Evolutionary conservation across 2,797 vertebrate genomes (phyloP).

Genomic region (Micropoecilia bifurca): DNA sequence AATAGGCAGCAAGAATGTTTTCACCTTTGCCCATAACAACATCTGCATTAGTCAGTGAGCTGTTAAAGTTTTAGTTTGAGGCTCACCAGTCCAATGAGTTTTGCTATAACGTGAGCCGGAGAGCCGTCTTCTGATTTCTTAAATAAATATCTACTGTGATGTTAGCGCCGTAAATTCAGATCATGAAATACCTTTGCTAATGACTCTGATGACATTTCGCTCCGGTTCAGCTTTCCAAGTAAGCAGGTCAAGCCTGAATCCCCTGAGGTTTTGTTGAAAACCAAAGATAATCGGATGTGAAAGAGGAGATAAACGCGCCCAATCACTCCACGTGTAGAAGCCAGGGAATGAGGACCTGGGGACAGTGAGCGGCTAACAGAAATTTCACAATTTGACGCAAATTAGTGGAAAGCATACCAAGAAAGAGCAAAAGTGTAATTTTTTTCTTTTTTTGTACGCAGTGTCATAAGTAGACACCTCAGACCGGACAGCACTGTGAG

Average conservation of each 20-base stretch:
- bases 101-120: constrained; percentile 26
- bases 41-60: not conserved
- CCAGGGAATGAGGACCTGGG: not conserved
- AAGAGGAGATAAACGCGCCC: not conserved
- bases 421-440: not conserved
- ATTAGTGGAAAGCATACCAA: not conserved
- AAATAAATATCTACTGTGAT: not conserved
- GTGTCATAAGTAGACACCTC: not conserved
- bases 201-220: not conserved
- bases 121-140: constrained; percentile 11
- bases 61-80: constrained; percentile 12
- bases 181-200: not conserved
- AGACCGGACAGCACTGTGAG: too few relatives aligned
- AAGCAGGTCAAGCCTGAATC: not conserved
- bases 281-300: not conserved
- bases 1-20: constrained; percentile 1
- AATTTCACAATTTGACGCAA: not conserved
- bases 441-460: not conserved
- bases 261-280: not conserved
- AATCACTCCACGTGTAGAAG: not conserved
- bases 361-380: not conserved
- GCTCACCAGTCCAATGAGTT: constrained; percentile 7
- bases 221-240: not conserved
- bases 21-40: not conserved
- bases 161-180: not conserved